Base-by-base conservation (phyloP, 1,140 invertebrate species). In the Bombyx mori region DNA sequence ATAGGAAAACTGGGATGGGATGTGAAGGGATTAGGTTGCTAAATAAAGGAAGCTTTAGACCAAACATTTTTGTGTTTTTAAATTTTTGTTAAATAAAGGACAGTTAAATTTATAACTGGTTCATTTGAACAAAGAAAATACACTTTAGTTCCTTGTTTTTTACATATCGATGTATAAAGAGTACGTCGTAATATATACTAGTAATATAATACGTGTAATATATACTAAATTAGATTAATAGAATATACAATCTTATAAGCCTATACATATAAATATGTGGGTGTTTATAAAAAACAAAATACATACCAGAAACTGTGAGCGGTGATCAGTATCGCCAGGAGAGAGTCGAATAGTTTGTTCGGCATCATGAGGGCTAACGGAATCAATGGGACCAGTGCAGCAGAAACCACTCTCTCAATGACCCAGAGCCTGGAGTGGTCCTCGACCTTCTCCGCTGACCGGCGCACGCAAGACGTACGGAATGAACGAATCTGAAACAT, bases 401-500 rank as follows among this genome's bases (percentile, higher is more conserved):
- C 77, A 0, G 79, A 66, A 0, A 75, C 73, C 0, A 65, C 51
- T 51, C 73, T 82, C 72, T 87, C 83, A 0, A 87, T 67, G 12
- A 87, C 75, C 83, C 83, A 87, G 52, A 87, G 62, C 54, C 82
- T 84, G 8, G 83, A 68, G 61, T 87, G 84, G 57, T 87, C 82
- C 42, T 76, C 66, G 0, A 68, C 48, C 48, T 77, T 79, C 48
- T 76, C 77, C 0, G 49, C 73, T 0, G 71, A 61, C 12, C 73
- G 50, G 0, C 67, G 56, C 1, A 74, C 68, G 3, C 60, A 45
- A 6, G 73, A 71, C n/a, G 81, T 81, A 42, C 73, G 69, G 63
- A 82, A 75, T 6, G 73, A 70, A 7, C 81, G 71, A 9, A 83
- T 70, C 83, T 86, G 67, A 1, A 66, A 65, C 44, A 35, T 3